Percentiles rank a stretch among this genome's conserved stretches.
Conservation (phyloP, 2,113 vertebrate species). For the Lepisosteus osseus region DNA sequence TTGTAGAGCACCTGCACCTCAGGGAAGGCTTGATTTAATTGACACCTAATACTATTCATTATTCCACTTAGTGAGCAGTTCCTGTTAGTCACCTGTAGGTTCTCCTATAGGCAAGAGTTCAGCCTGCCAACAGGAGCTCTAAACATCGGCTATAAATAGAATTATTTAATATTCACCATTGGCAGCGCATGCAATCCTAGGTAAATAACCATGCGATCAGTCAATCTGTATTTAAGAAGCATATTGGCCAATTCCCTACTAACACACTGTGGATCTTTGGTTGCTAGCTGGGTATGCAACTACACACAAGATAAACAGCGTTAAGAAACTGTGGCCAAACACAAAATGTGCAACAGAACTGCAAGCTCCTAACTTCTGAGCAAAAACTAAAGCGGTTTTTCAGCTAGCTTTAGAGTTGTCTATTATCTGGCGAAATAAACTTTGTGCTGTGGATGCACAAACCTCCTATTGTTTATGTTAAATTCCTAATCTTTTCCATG, state of each 20-base stretch:
- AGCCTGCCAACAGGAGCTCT: constrained; percentile 82
- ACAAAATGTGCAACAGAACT: too few species aligned
- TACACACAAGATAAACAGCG: too few species aligned
- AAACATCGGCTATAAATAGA: constrained; percentile 86
- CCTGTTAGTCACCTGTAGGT: constrained; percentile 96
- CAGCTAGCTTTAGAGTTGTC: too few species aligned
- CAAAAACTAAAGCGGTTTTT: too few species aligned
- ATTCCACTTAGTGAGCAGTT: constrained; percentile 99
- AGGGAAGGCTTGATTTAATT: constrained; percentile 94
- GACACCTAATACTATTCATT: constrained; percentile 99
- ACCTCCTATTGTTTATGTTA: too few species aligned
- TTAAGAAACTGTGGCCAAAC: too few species aligned
- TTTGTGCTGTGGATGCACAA: too few species aligned
- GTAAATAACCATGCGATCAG: not conserved
- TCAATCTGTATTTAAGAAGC: not conserved
- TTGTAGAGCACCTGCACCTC: constrained; percentile 97
- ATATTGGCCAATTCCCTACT: not conserved
- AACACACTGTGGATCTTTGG: not conserved
- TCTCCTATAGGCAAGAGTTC: constrained; percentile 74
- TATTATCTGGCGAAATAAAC: too few species aligned
- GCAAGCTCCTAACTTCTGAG: too few species aligned
- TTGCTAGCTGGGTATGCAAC: too few species aligned
- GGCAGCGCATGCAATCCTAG: not conserved
- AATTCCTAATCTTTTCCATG: too few species aligned
- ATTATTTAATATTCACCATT: constrained; percentile 61